A percentile compares a stretch with the other conserved stretches of the same genome.
These are phyloP conservation scores for Otolemur garnettii DNA, from an alignment of 2,113 vertebrate genomes.

Conservation along the genomic window DNA sequence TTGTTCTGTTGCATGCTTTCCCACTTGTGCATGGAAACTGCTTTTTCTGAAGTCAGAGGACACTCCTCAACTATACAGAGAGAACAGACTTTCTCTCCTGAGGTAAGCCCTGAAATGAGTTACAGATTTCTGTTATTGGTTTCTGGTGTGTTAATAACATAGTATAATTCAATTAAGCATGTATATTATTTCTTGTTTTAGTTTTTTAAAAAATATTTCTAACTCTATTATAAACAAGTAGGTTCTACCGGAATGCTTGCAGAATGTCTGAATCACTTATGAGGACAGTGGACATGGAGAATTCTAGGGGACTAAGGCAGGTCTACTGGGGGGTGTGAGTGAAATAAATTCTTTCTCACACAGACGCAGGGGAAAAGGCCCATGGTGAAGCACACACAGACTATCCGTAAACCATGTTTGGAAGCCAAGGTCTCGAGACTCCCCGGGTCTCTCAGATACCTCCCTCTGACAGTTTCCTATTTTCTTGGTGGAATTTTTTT, in stretches of 20 bases:
- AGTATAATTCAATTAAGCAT: background rate
- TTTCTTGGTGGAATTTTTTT: background rate
- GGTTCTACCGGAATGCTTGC: background rate
- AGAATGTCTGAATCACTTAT: background rate
- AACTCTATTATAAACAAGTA: background rate
- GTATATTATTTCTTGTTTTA: constrained; percentile 22
- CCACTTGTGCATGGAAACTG: background rate
- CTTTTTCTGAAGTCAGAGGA: background rate
- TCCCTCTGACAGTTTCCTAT: background rate
- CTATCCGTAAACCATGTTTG: background rate
- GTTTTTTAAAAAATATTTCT: constrained; percentile 2
- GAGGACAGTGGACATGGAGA: background rate
- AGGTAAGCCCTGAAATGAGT: constrained; percentile 13
- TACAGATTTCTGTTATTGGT: background rate
- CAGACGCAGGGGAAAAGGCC: background rate
- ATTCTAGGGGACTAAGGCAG: background rate
- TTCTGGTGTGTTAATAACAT: background rate
- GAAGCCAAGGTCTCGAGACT: background rate
- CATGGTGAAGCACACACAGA: accelerated
- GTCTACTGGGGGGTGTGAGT: accelerated
- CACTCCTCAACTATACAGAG: background rate
- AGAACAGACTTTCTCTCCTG: background rate
- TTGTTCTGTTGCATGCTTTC: background rate
- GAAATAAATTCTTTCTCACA: background rate
- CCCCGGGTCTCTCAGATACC: background rate